These are phyloP conservation scores for Drosophila pallidifrons DNA, from an alignment of 1,140 invertebrate genomes.

Conservation along the genomic window DNA sequence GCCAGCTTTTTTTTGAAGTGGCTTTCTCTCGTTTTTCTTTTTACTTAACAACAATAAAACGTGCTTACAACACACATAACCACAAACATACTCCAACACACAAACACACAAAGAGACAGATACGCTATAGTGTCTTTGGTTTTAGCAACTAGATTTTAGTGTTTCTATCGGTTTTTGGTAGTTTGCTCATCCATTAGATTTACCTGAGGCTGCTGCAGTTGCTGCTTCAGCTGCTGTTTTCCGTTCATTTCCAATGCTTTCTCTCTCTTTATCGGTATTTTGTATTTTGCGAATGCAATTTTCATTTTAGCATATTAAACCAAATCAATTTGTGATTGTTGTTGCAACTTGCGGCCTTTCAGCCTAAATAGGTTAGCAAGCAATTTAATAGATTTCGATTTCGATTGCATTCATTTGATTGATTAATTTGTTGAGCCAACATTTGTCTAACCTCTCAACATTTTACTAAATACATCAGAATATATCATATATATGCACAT, in stretches of 20 bases:
- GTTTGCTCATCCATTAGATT: slow-evolving; percentile 45
- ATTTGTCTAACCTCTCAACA: slow-evolving; percentile 3
- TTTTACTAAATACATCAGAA: neutral
- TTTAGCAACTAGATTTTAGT: slow-evolving; percentile 29
- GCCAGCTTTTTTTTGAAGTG: slow-evolving; percentile 30
- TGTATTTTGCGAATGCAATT: slow-evolving; percentile 43
- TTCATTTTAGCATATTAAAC: slow-evolving; percentile 63
- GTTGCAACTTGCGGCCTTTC: slow-evolving; percentile 30
- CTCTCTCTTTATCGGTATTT: neutral
- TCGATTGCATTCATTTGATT: slow-evolving; percentile 30
- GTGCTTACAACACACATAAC: slow-evolving; percentile 70
- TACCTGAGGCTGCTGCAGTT: slow-evolving; percentile 42
- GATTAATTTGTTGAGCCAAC: slow-evolving; percentile 19
- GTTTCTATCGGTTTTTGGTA: slow-evolving; percentile 32
- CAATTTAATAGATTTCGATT: slow-evolving; percentile 17
- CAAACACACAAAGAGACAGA: slow-evolving; percentile 16
- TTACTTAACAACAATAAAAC: slow-evolving; percentile 78
- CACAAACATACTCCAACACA: slow-evolving; percentile 22
- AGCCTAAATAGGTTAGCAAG: slow-evolving; percentile 20
- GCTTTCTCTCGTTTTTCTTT: slow-evolving; percentile 20
- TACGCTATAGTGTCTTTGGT: slow-evolving; percentile 4
- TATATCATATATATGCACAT: neutral
- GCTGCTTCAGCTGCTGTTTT: neutral
- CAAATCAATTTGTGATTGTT: slow-evolving; percentile 53
- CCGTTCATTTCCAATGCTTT: neutral